Conservation (phyloP, 2,797 vertebrate species). For the Pelochelys cantorii region DNA sequence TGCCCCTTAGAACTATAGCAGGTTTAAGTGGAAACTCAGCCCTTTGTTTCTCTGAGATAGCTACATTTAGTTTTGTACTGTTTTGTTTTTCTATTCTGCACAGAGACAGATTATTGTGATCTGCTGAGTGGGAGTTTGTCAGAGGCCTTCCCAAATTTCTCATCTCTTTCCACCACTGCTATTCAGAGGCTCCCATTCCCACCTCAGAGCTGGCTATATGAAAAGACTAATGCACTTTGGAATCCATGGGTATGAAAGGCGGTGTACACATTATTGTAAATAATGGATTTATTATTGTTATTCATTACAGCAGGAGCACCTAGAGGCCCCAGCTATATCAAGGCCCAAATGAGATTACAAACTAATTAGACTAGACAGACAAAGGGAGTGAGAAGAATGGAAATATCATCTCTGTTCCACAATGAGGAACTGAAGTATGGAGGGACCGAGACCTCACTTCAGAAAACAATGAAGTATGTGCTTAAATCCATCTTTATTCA, state of each 20-base stretch:
- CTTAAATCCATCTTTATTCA: background rate
- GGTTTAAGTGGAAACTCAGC: constrained; percentile 2
- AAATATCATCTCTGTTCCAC: background rate
- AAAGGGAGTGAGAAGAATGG: background rate
- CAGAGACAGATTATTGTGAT: too few relatives aligned
- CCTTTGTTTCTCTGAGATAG: background rate
- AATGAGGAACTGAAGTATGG: background rate
- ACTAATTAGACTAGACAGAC: background rate
- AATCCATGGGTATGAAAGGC: background rate
- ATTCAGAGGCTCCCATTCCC: background rate
- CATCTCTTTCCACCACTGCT: background rate
- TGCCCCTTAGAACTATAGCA: background rate
- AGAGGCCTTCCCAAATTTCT: background rate
- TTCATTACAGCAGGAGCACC: rapidly evolving
- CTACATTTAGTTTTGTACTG: background rate
- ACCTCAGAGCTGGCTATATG: background rate
- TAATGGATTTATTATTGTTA: background rate
- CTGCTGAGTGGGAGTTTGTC: background rate
- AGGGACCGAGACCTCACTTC: background rate
- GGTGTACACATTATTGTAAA: background rate
- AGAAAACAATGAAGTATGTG: background rate
- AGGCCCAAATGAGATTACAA: background rate
- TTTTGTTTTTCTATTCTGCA: constrained; percentile 3
- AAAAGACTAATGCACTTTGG: background rate
- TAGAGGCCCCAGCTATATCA: background rate